Evolutionary conservation across 1,140 invertebrate species (phyloP).

Genomic region (Bradynema listronoti): DNA sequence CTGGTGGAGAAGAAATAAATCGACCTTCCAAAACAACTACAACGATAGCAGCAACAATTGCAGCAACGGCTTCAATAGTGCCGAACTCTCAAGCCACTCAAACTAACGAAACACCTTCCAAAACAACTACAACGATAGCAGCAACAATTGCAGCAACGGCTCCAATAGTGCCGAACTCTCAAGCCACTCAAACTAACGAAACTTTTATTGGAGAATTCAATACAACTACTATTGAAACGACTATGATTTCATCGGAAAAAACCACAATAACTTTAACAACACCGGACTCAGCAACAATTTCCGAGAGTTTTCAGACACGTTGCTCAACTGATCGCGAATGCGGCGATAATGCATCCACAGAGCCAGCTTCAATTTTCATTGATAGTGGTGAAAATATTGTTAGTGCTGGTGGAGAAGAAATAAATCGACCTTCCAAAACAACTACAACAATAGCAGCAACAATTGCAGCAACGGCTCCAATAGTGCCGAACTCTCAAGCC

Average conservation of each 20-base stretch:
- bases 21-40: neutral
- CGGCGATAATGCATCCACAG: slow-evolving; percentile 33
- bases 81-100: neutral
- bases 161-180: neutral
- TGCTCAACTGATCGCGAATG: too few relatives aligned
- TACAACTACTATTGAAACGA: neutral
- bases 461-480: neutral
- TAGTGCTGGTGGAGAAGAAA: neutral
- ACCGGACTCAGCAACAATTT: too few relatives aligned
- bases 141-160: neutral
- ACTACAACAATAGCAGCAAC: too few relatives aligned
- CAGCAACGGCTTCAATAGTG: neutral
- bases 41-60: neutral
- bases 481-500: neutral
- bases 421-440: neutral
- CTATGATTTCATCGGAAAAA: neutral
- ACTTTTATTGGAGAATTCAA: too few relatives aligned
- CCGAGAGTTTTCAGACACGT: too few relatives aligned
- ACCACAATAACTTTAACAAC: too few relatives aligned
- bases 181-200: too few relatives aligned
- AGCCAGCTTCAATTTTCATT: neutral
- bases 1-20: neutral
- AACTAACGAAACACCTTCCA: neutral
- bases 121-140: too few relatives aligned
- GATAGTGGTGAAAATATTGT: slow-evolving; percentile 4